These are phyloP conservation scores for Cheilosia scutellata DNA, from an alignment of 2,888 invertebrate species.

Conservation along the genomic window DNA sequence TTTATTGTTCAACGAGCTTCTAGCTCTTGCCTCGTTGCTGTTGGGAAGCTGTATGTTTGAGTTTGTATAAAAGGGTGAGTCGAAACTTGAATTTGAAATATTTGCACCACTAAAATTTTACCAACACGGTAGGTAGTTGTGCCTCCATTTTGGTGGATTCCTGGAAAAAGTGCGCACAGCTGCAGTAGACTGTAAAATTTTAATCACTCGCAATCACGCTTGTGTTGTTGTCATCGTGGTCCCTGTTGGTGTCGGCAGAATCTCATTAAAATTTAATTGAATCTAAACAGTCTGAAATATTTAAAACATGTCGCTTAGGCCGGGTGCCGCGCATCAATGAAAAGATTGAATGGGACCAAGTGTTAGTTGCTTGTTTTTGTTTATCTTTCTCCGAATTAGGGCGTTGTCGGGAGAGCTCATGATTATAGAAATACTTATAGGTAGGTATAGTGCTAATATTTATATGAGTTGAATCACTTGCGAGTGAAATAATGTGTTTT, in stretches of 20 bases:
- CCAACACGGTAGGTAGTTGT: conserved; percentile 20
- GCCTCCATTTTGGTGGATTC: conserved; percentile 8
- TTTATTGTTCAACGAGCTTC: conserved; percentile 39
- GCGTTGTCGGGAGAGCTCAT: neutral
- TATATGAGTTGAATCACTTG: conserved; percentile 13
- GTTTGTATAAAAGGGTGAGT: neutral
- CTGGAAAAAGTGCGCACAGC: conserved; percentile 40
- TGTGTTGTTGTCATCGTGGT: conserved; percentile 6
- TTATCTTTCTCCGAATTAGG: neutral
- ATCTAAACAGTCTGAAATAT: conserved; percentile 46
- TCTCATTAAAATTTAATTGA: conserved; percentile 68
- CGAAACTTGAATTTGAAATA: conserved; percentile 19
- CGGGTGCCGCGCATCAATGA: conserved; percentile 13
- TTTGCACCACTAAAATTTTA: conserved; percentile 64
- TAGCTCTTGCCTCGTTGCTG: neutral
- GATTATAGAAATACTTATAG: neutral
- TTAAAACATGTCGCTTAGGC: conserved; percentile 29
- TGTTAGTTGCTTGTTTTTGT: neutral
- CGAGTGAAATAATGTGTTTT: neutral
- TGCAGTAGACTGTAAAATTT: conserved; percentile 58
- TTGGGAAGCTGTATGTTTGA: neutral
- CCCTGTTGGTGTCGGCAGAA: conserved; percentile 39
- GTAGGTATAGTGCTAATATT: neutral
- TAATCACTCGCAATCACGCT: conserved; percentile 54
- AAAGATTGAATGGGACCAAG: conserved; percentile 27